These are phyloP conservation scores for Sciurus niger DNA, from an alignment of 2,113 vertebrate species.

Conservation along the genomic window DNA sequence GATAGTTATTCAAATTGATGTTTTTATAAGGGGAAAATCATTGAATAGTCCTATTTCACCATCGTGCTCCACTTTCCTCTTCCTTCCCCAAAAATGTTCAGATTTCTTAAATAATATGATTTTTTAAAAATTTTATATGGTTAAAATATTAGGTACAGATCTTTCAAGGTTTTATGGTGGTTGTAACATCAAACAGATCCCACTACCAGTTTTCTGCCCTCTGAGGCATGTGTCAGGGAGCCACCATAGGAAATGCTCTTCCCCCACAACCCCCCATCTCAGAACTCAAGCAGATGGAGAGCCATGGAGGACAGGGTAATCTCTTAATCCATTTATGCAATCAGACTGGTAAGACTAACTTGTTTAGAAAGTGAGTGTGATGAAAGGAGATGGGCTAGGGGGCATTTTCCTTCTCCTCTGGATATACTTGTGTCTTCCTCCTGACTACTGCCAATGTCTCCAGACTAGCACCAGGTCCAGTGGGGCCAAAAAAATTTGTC, in stretches of 20 bases:
- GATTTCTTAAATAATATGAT: background rate
- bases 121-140: background rate
- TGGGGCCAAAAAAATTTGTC: background rate
- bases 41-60: background rate
- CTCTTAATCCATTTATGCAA: background rate
- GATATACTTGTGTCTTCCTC: background rate
- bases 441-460: background rate
- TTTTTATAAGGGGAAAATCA: background rate
- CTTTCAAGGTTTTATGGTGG: background rate
- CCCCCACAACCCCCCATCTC: background rate
- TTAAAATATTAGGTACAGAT: background rate
- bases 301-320: background rate
- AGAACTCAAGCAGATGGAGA: background rate
- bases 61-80: background rate
- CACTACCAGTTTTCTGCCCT: background rate
- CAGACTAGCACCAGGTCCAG: background rate
- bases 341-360: background rate
- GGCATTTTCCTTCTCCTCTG: background rate
- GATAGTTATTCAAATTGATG: background rate
- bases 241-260: rapidly evolving
- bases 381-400: background rate
- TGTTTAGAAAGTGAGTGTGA: background rate
- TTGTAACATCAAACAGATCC: background rate
- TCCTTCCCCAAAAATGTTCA: background rate
- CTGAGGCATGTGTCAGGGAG: background rate